A percentile compares a stretch with the other conserved stretches of the same genome.
Conservation (phyloP, 2,888 invertebrate genomes). For the Phymatocera aterrima region DNA sequence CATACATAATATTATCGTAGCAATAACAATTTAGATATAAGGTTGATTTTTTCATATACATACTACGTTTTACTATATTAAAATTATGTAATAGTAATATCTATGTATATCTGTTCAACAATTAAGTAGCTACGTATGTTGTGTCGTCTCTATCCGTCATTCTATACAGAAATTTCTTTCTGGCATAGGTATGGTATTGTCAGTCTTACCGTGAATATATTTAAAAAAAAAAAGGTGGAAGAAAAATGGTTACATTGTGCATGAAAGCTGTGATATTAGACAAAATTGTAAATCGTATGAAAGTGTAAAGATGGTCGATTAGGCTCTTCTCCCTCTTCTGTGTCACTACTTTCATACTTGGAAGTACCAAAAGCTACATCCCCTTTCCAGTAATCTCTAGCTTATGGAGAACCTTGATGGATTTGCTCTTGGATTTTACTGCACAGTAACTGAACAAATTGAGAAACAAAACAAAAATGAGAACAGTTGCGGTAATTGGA, state of each 20-base stretch:
- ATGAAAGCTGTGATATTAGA: constrained; percentile 26
- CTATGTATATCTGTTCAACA: constrained; percentile 26
- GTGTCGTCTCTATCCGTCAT: not conserved
- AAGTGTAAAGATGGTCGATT: not conserved
- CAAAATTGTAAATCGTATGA: not conserved
- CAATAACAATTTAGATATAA: constrained; percentile 14
- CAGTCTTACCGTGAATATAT: constrained; percentile 9
- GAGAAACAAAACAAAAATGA: constrained; percentile 2
- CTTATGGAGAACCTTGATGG: constrained; percentile 24
- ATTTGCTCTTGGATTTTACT: constrained; percentile 65
- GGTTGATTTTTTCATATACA: not conserved
- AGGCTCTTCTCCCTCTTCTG: not conserved
- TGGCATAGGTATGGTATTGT: not conserved
- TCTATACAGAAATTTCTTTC: not conserved
- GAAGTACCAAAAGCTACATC: not conserved
- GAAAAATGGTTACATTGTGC: constrained; percentile 5
- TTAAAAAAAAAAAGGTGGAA: constrained; percentile 2
- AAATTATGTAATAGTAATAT: constrained; percentile 15
- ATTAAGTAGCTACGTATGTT: not conserved
- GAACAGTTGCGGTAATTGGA: not conserved
- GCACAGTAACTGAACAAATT: constrained; percentile 59
- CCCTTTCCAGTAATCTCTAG: not conserved
- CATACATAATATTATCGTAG: not conserved
- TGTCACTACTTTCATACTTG: constrained; percentile 6
- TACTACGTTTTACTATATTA: not conserved